A percentile compares a stretch with the other conserved stretches of the same genome.
Evolutionary conservation across 2,888 invertebrate genomes (phyloP).

Genomic region (Teinopalpus imperialis): DNA sequence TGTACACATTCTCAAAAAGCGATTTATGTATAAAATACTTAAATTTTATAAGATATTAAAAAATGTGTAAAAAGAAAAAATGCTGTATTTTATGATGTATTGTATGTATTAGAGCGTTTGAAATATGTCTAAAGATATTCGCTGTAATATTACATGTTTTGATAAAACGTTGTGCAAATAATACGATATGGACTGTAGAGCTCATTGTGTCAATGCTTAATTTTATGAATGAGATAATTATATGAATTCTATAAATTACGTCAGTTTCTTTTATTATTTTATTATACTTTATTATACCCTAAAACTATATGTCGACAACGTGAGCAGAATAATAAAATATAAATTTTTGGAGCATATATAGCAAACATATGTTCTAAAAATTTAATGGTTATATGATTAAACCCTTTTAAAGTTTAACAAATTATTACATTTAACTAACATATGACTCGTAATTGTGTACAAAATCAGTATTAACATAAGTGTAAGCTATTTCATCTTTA

Average conservation of each 20-base stretch:
- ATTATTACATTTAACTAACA: too few relatives aligned
- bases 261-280: conserved; percentile 20
- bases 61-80: too few relatives aligned
- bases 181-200: conserved; percentile 15
- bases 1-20: neutral
- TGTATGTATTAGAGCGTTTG: too few relatives aligned
- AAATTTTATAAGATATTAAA: too few relatives aligned
- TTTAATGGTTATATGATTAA: too few relatives aligned
- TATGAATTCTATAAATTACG: conserved; percentile 11
- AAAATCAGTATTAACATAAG: neutral
- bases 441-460: too few relatives aligned
- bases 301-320: neutral
- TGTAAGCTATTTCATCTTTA: neutral
- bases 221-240: conserved; percentile 17
- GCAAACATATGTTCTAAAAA: too few relatives aligned
- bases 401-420: too few relatives aligned
- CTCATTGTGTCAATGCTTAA: conserved; percentile 17
- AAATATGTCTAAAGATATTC: neutral
- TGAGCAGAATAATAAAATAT: too few relatives aligned
- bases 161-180: conserved; percentile 15
- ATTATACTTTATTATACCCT: conserved; percentile 8
- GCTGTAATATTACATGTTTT: neutral
- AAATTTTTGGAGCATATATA: too few relatives aligned
- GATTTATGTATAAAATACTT: too few relatives aligned
- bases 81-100: too few relatives aligned